Evolutionary conservation across 2,797 vertebrate species (phyloP).

Genomic region (Amblyopsis hoosieri): DNA sequence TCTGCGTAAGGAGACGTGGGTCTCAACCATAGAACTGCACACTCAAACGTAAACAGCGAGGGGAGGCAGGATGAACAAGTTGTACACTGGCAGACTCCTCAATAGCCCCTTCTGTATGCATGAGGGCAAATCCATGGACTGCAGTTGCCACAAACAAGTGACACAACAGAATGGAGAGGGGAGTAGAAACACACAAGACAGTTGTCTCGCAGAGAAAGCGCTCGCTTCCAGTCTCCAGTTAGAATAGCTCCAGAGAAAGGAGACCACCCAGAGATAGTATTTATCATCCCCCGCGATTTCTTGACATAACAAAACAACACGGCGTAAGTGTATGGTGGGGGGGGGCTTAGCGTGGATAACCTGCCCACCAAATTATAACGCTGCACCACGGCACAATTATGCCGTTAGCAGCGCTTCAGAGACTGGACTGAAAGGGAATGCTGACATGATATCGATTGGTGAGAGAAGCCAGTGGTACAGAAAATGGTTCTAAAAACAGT

Average conservation of each 20-base stretch:
- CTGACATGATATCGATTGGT: constrained; percentile 15
- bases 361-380: constrained; percentile 28
- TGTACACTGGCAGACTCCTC: constrained; percentile 64
- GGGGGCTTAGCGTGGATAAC: constrained; percentile 34
- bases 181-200: constrained; percentile 38
- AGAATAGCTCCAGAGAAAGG: constrained; percentile 40
- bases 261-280: constrained; percentile 72
- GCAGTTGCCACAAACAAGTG: constrained; percentile 57
- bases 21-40: constrained; percentile 42
- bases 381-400: constrained; percentile 34
- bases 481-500: not conserved
- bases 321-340: constrained; percentile 9
- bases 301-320: constrained; percentile 59
- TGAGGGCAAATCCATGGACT: constrained; percentile 64
- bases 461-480: too few species aligned
- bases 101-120: constrained; percentile 76
- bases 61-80: constrained; percentile 57
- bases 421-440: constrained; percentile 22
- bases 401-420: constrained; percentile 26
- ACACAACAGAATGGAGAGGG: constrained; percentile 49
- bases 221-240: constrained; percentile 58
- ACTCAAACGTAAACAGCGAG: constrained; percentile 70
- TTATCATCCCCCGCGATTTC: constrained; percentile 53
- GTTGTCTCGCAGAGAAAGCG: constrained; percentile 59
- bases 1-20: not conserved